These are phyloP conservation scores for Aphidius gifuensis DNA, from an alignment of 1,140 invertebrate genomes.

Conservation along the genomic window DNA sequence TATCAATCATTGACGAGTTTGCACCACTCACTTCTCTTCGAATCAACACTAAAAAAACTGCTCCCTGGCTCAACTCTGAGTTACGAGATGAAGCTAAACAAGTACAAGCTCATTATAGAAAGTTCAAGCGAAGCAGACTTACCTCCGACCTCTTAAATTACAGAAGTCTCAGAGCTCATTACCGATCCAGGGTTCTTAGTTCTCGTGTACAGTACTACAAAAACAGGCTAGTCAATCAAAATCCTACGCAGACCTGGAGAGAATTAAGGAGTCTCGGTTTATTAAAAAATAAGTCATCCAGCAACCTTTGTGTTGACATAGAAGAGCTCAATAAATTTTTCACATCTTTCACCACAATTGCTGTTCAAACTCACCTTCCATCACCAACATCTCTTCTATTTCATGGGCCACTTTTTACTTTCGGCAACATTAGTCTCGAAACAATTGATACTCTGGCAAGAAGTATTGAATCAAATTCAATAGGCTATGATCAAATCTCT, in stretches of 20 bases:
- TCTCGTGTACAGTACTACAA: not conserved
- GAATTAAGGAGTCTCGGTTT: not conserved
- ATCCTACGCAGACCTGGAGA: not conserved
- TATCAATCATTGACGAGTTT: too few relatives aligned
- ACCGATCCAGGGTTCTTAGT: not conserved
- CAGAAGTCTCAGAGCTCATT: not conserved
- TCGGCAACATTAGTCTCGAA: not conserved
- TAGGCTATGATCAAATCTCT: not conserved
- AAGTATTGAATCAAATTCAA: not conserved
- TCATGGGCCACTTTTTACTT: not conserved
- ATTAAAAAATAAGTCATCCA: not conserved
- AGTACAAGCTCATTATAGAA: not conserved
- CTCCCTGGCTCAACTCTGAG: not conserved
- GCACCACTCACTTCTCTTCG: too few relatives aligned
- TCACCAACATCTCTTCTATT: not conserved
- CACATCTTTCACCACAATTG: not conserved
- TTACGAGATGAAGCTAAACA: not conserved
- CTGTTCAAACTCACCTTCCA: not conserved
- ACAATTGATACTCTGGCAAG: too few relatives aligned
- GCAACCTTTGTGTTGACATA: not conserved
- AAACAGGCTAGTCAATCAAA: not conserved
- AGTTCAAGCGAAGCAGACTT: not conserved
- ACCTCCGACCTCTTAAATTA: not conserved
- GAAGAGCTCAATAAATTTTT: not conserved
- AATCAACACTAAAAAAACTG: too few relatives aligned